Base-by-base conservation (phyloP, 2,888 invertebrate genomes). In the Aelia acuminata region DNA sequence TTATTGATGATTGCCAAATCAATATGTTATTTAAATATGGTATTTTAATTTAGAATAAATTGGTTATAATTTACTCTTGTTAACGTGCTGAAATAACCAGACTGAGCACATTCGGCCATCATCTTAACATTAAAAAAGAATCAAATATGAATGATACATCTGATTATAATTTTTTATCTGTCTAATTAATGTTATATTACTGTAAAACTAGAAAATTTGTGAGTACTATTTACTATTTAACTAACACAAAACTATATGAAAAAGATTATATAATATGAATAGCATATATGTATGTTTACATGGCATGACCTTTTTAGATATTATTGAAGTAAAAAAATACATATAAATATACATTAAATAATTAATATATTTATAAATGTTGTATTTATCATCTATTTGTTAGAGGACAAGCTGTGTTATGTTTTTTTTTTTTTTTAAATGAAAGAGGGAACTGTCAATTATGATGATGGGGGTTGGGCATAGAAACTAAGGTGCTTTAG, bases 391-490 rank as follows among this genome's bases (percentile, higher is more conserved):
- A 39, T 63, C 39, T 87, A 70, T 87, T 87, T 48, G 35, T 87
- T 87, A 87, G 57, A 26, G 70, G 48, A 48, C 26, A 70, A 85
- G 48, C 48, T 43, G 31, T 22, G n/a, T 39, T 31, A 43, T 11
- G 5, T 31, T 7, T 7, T 85, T 63, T n/a, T 87, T 87, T 63
- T 70, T 87, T 80, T 80, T 4, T 43, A 43, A 18, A 11, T 0
- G 80, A 80, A 47, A 47, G 87, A 48, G 43, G 48, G 57, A 47
- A 47, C 39, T 43, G 87, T 87, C 87, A 87, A 87, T 87, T 87
- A 87, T 87, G 87, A 70, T 63, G 87, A 87, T 57, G 87, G 85
- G 63, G 87, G 87, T 87, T 87, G 87, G 87, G 22, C 87, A 87
- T 70, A 70, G 57, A 70, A 39, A 57, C 57, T 80, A 85, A 43